Conservation (phyloP, 2,888 invertebrate genomes). For the Melipona beecheii region DNA sequence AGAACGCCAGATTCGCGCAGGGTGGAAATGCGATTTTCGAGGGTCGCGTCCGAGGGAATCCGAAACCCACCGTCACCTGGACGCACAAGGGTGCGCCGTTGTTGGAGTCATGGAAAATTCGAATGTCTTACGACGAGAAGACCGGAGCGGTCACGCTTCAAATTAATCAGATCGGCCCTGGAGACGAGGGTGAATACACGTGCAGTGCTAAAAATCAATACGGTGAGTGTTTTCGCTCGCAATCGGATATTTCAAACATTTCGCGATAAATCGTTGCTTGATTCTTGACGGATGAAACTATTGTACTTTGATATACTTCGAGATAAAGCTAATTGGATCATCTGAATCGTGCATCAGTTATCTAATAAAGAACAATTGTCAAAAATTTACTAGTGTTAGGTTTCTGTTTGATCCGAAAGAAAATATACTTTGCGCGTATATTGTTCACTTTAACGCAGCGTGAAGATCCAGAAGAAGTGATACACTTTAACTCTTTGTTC, state of each 20-base stretch:
- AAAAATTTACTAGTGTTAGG: background rate
- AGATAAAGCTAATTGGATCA: no score
- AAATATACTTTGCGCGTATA: background rate
- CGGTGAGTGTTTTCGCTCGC: slow-evolving; percentile 82
- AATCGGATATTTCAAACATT: background rate
- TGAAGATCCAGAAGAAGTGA: background rate
- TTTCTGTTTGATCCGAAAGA: background rate
- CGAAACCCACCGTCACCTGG: slow-evolving; percentile 96
- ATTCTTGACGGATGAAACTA: no score
- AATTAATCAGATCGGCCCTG: slow-evolving; percentile 97
- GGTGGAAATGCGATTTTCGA: slow-evolving; percentile 97
- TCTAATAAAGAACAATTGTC: background rate
- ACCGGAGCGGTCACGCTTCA: slow-evolving; percentile 95
- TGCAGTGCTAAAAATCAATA: slow-evolving; percentile 97
- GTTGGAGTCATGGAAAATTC: slow-evolving; percentile 93
- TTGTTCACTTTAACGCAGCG: background rate
- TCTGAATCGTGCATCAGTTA: no score
- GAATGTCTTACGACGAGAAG: slow-evolving; percentile 95
- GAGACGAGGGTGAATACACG: slow-evolving; percentile 98
- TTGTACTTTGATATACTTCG: no score
- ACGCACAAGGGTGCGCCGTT: slow-evolving; percentile 94
- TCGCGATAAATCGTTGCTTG: no score
- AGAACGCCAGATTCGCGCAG: slow-evolving; percentile 97
- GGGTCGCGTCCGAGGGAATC: slow-evolving; percentile 95
- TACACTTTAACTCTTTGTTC: background rate